Evolutionary conservation across 2,113 vertebrate species (phyloP).

Genomic region (Oreochromis spilurus): DNA sequence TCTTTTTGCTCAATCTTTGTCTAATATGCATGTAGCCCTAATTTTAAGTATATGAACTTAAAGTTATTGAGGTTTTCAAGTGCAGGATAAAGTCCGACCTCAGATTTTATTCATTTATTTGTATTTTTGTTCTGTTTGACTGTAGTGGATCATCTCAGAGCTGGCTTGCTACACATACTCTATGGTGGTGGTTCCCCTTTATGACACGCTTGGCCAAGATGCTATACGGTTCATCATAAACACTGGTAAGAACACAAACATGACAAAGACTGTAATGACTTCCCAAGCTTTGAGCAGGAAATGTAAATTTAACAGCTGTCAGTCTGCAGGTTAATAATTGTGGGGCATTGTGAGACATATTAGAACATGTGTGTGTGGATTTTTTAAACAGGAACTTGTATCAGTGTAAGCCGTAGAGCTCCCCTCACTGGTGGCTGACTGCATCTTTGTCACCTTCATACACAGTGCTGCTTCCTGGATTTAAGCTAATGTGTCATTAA

Average conservation of each 20-base stretch:
- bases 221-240: slow-evolving; percentile 94
- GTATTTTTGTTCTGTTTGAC: background rate
- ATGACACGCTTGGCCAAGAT: slow-evolving; percentile 92
- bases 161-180: slow-evolving; percentile 97
- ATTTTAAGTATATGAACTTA: background rate
- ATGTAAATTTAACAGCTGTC: background rate
- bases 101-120: background rate
- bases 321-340: background rate
- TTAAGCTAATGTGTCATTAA: background rate
- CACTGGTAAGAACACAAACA: slow-evolving; percentile 77
- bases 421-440: background rate
- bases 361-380: background rate
- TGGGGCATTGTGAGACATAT: background rate
- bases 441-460: background rate
- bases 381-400: background rate
- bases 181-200: slow-evolving; percentile 96
- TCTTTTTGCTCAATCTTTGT: background rate
- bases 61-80: background rate
- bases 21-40: background rate
- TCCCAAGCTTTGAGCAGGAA: background rate
- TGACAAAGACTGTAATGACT: background rate
- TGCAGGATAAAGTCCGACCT: background rate
- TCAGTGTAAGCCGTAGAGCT: background rate
- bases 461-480: background rate
- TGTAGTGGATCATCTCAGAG: slow-evolving; percentile 96